Base-by-base conservation (phyloP, 2,888 invertebrate genomes). In the Caenorhabditis afra region DNA sequence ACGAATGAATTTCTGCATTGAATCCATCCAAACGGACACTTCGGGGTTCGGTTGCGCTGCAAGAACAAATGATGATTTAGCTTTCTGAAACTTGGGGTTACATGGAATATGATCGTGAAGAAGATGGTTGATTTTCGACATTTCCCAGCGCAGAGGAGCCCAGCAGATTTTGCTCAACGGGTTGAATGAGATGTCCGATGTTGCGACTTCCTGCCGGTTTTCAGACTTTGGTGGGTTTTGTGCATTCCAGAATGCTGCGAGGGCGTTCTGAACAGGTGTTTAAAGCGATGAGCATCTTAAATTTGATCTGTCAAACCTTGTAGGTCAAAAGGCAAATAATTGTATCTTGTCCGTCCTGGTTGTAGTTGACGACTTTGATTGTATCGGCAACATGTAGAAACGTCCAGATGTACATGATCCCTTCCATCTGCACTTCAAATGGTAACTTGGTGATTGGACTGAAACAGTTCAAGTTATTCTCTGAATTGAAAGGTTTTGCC, bases 391-490 rank as follows among this genome's bases (percentile, higher is more conserved):
- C 49, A 1, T 67, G 49, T 4, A 67, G 39, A 18, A 67, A 67
- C 1, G 67, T 49, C 67, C 67, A 67, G 37, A 58, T 49, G 22
- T 49, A 7, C 10, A 2, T 5, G 3, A 58, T n/a, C 2, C 67
- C 67, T 0, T 37, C 53, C 8, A 44, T 23, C n/a, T 0, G n/a
- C 14, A 12, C 18, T 22, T n/a, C n/a, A n/a, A n/a, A n/a, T n/a
- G n/a, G 7, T 12, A 2, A 1, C 5, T n/a, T 2, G 52, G 52
- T n/a, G 29, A 65, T 39, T 4, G 22, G 37, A 0, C 11, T n/a
- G n/a, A n/a, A n/a, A n/a, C n/a, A n/a, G n/a, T n/a, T n/a, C n/a
- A n/a, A n/a, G 22, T 47, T 22, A 49, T 0, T 35, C 49, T 37
- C 67, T 57, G 39, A 29, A 39, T 29, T 29, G 29, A 7, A 5